Conservation (phyloP, 1,140 invertebrate genomes). For the Phthorimaea operculella region DNA sequence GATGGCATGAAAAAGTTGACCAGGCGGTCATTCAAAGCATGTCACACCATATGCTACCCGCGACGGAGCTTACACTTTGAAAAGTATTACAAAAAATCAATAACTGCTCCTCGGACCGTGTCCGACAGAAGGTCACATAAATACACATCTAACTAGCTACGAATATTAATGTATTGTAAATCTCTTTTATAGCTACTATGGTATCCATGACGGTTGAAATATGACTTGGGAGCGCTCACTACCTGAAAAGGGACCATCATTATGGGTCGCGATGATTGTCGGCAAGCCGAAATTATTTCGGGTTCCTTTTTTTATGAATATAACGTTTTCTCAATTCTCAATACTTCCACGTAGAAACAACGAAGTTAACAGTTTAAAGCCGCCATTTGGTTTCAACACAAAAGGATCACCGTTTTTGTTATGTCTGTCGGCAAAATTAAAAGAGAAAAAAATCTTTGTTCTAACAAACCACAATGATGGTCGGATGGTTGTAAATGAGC, state of each 20-base stretch:
- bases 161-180: slow-evolving; percentile 59
- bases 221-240: slow-evolving; percentile 55
- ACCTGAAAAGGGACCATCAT: slow-evolving; percentile 62
- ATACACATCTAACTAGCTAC: slow-evolving; percentile 49
- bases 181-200: slow-evolving; percentile 54
- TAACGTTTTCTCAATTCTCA: slow-evolving; percentile 22
- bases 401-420: slow-evolving; percentile 18
- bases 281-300: slow-evolving; percentile 50
- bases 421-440: slow-evolving; percentile 15
- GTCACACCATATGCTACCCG: slow-evolving; percentile 50
- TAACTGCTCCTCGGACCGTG: slow-evolving; percentile 36
- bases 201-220: slow-evolving; percentile 56
- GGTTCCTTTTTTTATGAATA: slow-evolving; percentile 37
- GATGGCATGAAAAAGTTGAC: slow-evolving; percentile 25
- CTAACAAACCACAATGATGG: slow-evolving; percentile 21
- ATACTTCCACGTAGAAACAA: slow-evolving; percentile 39
- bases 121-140: slow-evolving; percentile 48
- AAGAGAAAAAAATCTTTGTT: slow-evolving; percentile 21
- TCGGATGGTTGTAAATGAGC: slow-evolving; percentile 14
- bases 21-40: slow-evolving; percentile 47
- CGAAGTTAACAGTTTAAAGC: slow-evolving; percentile 28
- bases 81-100: slow-evolving; percentile 52
- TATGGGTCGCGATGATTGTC: slow-evolving; percentile 54
- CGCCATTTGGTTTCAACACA: slow-evolving; percentile 29
- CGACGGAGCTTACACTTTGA: slow-evolving; percentile 36